Conservation (phyloP, 2,888 invertebrate genomes). For the Camponotus fellah region DNA sequence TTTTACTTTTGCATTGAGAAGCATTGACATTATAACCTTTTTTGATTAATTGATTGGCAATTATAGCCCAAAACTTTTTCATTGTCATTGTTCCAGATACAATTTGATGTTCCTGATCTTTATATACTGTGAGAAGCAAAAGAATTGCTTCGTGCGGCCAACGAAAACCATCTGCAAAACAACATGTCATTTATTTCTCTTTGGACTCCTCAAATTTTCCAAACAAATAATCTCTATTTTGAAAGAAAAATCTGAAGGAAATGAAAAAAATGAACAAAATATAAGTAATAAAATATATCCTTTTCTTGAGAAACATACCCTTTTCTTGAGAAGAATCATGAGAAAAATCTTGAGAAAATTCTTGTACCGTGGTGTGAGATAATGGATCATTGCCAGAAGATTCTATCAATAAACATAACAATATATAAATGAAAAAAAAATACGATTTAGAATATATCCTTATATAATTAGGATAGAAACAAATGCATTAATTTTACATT, state of each 20-base stretch:
- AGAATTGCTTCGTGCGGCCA: not conserved
- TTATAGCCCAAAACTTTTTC: conserved; percentile 12
- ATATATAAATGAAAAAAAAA: not conserved
- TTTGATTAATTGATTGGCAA: conserved; percentile 1
- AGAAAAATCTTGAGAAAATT: conserved; percentile 5
- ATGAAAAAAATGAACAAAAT: not conserved
- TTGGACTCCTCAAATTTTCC: not conserved
- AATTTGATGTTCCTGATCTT: not conserved
- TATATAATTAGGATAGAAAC: not conserved
- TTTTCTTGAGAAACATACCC: not conserved
- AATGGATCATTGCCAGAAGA: not conserved
- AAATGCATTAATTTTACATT: not conserved
- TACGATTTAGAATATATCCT: not conserved
- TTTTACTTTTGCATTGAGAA: conserved; percentile 22
- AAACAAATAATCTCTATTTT: not conserved
- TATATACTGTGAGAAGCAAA: conserved; percentile 3
- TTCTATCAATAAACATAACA: not conserved
- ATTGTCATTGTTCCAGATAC: not conserved
- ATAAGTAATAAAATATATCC: not conserved
- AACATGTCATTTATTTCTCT: not conserved
- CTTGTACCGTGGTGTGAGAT: not conserved
- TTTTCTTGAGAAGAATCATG: not conserved
- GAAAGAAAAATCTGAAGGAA: not conserved
- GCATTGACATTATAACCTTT: conserved; percentile 13
- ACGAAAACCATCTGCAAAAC: not conserved